Evolutionary conservation across 2,888 invertebrate genomes (phyloP).

Genomic region (Drosophila affinis): DNA sequence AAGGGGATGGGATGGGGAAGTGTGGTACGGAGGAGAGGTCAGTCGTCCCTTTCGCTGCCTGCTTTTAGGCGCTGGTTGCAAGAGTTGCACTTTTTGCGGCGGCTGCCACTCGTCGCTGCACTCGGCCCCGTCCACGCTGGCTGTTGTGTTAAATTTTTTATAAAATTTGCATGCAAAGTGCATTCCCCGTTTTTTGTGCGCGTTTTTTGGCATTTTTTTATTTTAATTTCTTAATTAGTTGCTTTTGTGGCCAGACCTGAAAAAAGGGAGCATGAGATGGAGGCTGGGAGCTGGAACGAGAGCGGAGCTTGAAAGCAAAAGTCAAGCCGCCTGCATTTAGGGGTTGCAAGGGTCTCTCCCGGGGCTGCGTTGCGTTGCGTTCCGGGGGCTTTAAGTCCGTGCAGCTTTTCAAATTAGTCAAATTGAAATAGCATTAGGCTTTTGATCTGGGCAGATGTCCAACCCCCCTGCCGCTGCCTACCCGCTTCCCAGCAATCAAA

Average conservation of each 20-base stretch:
- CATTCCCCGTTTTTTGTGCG: constrained; percentile 55
- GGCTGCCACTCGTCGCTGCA: constrained; percentile 39
- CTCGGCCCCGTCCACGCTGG: constrained; percentile 52
- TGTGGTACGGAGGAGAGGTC: constrained; percentile 29
- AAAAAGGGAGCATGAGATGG: constrained; percentile 4
- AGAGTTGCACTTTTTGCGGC: constrained; percentile 74
- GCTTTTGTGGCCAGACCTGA: constrained; percentile 65
- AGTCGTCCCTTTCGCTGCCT: constrained; percentile 28
- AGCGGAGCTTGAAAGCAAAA: constrained; percentile 41
- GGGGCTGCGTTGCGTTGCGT: background rate
- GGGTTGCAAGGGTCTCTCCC: constrained; percentile 29
- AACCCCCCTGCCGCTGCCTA: background rate
- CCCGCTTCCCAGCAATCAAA: constrained; percentile 50
- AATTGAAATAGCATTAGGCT: constrained; percentile 67
- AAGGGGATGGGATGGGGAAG: background rate
- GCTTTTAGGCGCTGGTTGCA: constrained; percentile 62
- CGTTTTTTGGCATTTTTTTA: constrained; percentile 45
- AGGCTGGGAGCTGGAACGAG: background rate
- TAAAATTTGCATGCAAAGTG: constrained; percentile 78
- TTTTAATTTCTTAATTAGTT: constrained; percentile 78
- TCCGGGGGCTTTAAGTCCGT: constrained; percentile 25
- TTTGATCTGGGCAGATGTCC: constrained; percentile 50
- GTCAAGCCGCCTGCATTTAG: constrained; percentile 45
- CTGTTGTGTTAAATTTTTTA: constrained; percentile 76
- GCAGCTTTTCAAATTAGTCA: constrained; percentile 61